phyloP scores from a whole-genome alignment of 2,888 invertebrate species.

The Chaetogeoica ovagalla region DNA sequence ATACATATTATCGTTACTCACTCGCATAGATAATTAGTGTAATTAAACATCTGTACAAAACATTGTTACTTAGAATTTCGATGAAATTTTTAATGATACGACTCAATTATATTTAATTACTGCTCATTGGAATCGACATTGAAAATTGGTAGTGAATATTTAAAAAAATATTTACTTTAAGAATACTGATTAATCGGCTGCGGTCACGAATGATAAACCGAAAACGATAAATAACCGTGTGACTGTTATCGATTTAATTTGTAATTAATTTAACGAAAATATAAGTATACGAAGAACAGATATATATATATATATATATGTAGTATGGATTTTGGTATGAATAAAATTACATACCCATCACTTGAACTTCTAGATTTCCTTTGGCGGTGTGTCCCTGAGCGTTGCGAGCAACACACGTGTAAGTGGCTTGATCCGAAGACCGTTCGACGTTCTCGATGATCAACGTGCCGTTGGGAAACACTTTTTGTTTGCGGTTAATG shows the following conservation, averaged over 20 bases:
- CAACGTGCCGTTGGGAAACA: conserved; percentile 89
- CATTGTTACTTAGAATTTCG: no score
- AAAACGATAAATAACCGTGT: no score
- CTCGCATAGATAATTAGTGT: neutral
- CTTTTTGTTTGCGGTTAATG: conserved; percentile 91
- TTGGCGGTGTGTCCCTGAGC: conserved; percentile 86
- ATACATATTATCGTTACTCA: neutral
- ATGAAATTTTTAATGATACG: no score
- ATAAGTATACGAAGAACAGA: conserved; percentile 34
- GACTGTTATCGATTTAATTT: no score
- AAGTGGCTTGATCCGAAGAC: conserved; percentile 88
- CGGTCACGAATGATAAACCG: no score
- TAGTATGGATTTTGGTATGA: neutral
- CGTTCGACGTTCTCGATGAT: conserved; percentile 93
- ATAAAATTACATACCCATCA: conserved; percentile 81
- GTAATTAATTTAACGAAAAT: no score
- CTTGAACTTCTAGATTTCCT: conserved; percentile 87
- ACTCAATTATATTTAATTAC: no score
- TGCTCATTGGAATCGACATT: no score
- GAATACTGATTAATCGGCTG: no score
- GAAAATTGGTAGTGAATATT: no score
- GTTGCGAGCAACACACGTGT: conserved; percentile 91
- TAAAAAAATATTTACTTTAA: no score
- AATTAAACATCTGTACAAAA: neutral
- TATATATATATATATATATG: neutral